phyloP scores from a whole-genome alignment of 2,113 vertebrate genomes.

The Ramphastos sulfuratus region DNA sequence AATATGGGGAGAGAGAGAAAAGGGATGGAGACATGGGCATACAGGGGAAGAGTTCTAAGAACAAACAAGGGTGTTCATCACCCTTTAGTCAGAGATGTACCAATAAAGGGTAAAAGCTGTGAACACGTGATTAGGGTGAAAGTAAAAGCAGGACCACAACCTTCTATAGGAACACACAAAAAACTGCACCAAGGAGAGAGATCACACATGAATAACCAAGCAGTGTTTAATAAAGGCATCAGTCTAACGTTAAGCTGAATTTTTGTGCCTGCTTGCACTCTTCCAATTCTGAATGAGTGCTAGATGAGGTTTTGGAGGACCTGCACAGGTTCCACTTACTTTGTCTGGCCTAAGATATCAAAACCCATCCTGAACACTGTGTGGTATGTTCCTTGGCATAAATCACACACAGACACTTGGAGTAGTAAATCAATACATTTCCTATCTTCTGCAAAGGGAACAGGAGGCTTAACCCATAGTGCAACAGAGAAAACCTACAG shows the following conservation, averaged over 20 bases:
- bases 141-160: not conserved
- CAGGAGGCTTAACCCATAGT: slow-evolving; percentile 43
- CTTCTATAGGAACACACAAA: not conserved
- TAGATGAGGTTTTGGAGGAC: not conserved
- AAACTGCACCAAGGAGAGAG: not conserved
- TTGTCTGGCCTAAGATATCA: not conserved
- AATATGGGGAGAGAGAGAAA: not conserved
- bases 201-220: not conserved
- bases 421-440: slow-evolving; percentile 59
- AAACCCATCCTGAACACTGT: not conserved
- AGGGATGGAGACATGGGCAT: too few relatives aligned
- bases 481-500: slow-evolving; percentile 1
- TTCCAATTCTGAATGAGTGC: not conserved
- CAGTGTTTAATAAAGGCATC: not conserved
- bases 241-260: not conserved
- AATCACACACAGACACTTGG: slow-evolving; percentile 46
- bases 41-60: not conserved
- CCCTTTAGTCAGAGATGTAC: not conserved
- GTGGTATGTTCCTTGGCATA: slow-evolving; percentile 51
- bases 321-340: not conserved
- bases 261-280: not conserved
- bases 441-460: slow-evolving; percentile 37
- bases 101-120: not conserved
- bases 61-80: not conserved
- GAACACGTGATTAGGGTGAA: not conserved